Conservation (phyloP, 64 coral and sea anemone genomes). For the Acropora yongei region DNA sequence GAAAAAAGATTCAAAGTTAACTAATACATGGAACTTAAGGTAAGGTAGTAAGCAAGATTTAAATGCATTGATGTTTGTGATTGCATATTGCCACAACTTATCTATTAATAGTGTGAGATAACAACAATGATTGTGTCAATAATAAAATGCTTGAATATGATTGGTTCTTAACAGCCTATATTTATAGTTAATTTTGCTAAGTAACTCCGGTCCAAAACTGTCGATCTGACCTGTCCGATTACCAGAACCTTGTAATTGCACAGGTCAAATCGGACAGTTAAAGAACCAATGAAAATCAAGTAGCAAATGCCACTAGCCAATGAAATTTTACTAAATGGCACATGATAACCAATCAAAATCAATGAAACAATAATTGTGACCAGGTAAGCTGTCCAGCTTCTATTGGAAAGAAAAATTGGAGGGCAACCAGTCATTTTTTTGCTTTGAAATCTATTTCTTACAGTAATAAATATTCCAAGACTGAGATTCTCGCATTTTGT, state of each 20-base stretch:
- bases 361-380: background rate
- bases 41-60: background rate
- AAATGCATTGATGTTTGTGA: background rate
- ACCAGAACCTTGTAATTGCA: background rate
- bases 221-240: background rate
- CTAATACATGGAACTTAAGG: background rate
- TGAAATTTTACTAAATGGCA: background rate
- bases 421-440: background rate
- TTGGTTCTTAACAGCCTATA: background rate
- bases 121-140: background rate
- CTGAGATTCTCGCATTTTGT: background rate
- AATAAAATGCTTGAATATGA: background rate
- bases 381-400: background rate
- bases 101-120: background rate
- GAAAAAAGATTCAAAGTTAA: background rate
- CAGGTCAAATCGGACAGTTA: background rate
- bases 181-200: background rate
- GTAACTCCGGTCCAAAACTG: background rate
- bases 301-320: background rate
- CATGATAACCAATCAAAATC: background rate
- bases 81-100: background rate
- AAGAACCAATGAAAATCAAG: background rate
- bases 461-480: background rate
- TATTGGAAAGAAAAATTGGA: background rate
- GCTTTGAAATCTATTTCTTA: background rate